phyloP scores from a whole-genome alignment of 2,797 vertebrate genomes.

The Danio jaintianensis region DNA sequence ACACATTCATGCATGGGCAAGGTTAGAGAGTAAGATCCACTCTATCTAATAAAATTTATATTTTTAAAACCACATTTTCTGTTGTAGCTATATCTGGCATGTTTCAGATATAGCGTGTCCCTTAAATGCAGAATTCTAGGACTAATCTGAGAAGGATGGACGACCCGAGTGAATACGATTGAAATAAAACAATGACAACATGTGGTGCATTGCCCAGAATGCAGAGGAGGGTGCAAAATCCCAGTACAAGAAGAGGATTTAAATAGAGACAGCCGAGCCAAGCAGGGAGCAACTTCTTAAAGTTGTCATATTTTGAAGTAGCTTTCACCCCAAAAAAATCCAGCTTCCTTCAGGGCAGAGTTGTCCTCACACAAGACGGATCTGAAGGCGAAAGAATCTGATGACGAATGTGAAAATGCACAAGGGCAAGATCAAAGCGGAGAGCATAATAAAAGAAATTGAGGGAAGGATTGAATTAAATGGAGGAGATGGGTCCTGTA shows the following conservation, averaged over 20 bases:
- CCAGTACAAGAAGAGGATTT: constrained; percentile 12
- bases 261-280: not conserved
- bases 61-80: too few relatives aligned
- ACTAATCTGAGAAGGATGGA: constrained; percentile 29
- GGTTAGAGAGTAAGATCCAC: too few relatives aligned
- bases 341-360: not conserved
- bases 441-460: not conserved
- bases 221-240: constrained; percentile 32
- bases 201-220: constrained; percentile 23
- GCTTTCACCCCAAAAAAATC: not conserved
- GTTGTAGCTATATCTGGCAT: not conserved
- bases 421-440: constrained; percentile 1
- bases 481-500: not conserved
- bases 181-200: constrained; percentile 5
- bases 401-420: not conserved
- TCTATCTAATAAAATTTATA: too few relatives aligned
- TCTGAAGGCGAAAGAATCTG: not conserved
- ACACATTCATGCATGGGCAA: too few relatives aligned
- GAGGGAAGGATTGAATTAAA: not conserved
- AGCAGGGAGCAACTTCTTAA: constrained; percentile 10
- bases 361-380: not conserved
- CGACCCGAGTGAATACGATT: not conserved
- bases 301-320: constrained; percentile 9
- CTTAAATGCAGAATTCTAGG: not conserved
- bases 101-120: not conserved